Evolutionary conservation across 1,140 invertebrate species (phyloP).

Genomic region (Coptotermes formosanus): DNA sequence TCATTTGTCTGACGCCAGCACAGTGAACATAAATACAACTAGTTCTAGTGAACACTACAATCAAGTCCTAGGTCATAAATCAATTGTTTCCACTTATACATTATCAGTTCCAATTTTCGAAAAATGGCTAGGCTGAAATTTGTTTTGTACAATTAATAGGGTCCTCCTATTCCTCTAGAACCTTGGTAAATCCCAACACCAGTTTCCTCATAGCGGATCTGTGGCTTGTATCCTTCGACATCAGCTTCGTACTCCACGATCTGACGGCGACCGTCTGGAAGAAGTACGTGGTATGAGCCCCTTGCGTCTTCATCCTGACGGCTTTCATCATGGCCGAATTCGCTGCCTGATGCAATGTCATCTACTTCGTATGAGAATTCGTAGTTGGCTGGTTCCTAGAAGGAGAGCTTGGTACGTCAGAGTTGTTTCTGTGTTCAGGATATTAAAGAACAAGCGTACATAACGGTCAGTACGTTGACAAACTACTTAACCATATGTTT

Average conservation of each 20-base stretch:
- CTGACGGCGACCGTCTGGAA: slow-evolving; percentile 64
- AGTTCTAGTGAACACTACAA: not conserved
- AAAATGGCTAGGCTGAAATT: not conserved
- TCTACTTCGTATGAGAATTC: slow-evolving; percentile 66
- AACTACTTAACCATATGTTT: too few relatives aligned
- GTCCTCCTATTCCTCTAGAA: not conserved
- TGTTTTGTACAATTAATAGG: not conserved
- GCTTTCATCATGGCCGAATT: slow-evolving; percentile 65
- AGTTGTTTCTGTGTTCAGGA: too few relatives aligned
- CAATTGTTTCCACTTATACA: not conserved
- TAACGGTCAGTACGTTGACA: too few relatives aligned
- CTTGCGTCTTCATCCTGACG: slow-evolving; percentile 59
- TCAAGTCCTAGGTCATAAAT: not conserved
- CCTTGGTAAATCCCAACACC: slow-evolving; percentile 20
- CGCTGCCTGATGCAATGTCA: slow-evolving; percentile 54
- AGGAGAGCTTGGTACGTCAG: not conserved
- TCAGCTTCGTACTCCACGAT: slow-evolving; percentile 64
- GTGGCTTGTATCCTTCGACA: slow-evolving; percentile 63
- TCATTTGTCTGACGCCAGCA: not conserved
- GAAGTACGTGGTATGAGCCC: slow-evolving; percentile 62
- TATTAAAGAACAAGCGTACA: too few relatives aligned
- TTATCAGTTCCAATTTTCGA: not conserved
- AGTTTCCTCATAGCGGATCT: slow-evolving; percentile 66
- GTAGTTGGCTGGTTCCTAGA: slow-evolving; percentile 63
- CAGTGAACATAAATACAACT: not conserved